Evolutionary conservation across 2,113 vertebrate genomes (phyloP).

Genomic region (Phrynosoma platyrhinos): DNA sequence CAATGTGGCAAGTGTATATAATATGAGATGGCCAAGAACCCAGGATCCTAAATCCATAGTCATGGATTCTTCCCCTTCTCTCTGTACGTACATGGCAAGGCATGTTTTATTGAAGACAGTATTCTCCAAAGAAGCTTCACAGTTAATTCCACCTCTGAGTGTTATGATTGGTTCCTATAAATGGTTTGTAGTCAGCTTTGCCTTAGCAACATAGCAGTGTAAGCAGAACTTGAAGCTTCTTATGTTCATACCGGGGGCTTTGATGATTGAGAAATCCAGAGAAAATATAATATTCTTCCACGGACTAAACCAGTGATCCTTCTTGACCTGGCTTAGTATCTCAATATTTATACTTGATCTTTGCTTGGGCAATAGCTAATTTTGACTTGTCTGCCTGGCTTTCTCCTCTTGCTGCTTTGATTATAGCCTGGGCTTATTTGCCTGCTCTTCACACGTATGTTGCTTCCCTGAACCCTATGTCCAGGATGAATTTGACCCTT

Average conservation of each 20-base stretch:
- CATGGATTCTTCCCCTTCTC: not conserved
- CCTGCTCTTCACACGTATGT: not conserved
- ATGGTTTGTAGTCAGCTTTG: slow-evolving; percentile 15
- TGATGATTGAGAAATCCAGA: not conserved
- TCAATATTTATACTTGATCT: not conserved
- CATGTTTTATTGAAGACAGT: slow-evolving; percentile 7
- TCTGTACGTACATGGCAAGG: not conserved
- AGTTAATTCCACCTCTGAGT: slow-evolving; percentile 2
- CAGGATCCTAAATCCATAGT: not conserved
- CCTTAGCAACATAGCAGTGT: slow-evolving; percentile 41
- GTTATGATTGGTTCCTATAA: slow-evolving; percentile 40
- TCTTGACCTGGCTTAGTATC: not conserved
- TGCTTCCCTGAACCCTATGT: not conserved
- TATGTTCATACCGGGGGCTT: not conserved
- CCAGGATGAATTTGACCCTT: not conserved
- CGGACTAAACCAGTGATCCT: not conserved
- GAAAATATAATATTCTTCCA: not conserved
- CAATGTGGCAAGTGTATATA: not conserved
- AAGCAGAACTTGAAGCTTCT: slow-evolving; percentile 17
- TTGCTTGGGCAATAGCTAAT: not conserved
- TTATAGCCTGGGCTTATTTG: not conserved
- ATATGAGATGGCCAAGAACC: not conserved
- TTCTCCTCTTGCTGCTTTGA: not conserved
- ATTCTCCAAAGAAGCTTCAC: slow-evolving; percentile 18
- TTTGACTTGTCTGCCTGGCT: not conserved